These are phyloP conservation scores for Ranitomeya variabilis DNA, from an alignment of 2,113 vertebrate species.

Conservation along the genomic window DNA sequence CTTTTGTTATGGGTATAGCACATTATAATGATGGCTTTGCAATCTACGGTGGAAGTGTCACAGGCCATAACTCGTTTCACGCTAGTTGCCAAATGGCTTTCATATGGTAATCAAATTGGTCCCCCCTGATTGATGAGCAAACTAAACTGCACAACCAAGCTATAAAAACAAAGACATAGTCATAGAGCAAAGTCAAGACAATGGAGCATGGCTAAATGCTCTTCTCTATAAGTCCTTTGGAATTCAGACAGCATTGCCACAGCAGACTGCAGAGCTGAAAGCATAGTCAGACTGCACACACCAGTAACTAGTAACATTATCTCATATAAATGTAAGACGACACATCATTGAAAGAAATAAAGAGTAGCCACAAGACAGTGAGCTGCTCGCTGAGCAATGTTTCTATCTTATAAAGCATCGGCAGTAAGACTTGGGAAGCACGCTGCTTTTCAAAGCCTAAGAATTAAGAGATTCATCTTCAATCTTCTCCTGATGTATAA, in stretches of 20 bases:
- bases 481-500: neutral
- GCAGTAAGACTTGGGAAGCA: neutral
- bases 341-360: neutral
- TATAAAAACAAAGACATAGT: neutral
- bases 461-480: neutral
- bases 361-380: neutral
- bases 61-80: conserved; percentile 45
- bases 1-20: conserved; percentile 19
- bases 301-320: neutral
- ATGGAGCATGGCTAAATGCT: neutral
- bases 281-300: neutral
- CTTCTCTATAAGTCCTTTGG: neutral
- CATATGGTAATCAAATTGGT: conserved; percentile 22
- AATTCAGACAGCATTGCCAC: neutral
- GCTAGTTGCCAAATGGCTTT: conserved; percentile 19
- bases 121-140: neutral
- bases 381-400: neutral
- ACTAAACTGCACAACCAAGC: neutral
- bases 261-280: neutral
- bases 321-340: neutral
- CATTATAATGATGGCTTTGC: conserved; percentile 21
- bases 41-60: conserved; percentile 4
- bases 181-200: neutral
- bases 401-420: neutral
- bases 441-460: neutral